phyloP scores from a whole-genome alignment of 2,888 invertebrate genomes.

The Drosophila sordidula region DNA sequence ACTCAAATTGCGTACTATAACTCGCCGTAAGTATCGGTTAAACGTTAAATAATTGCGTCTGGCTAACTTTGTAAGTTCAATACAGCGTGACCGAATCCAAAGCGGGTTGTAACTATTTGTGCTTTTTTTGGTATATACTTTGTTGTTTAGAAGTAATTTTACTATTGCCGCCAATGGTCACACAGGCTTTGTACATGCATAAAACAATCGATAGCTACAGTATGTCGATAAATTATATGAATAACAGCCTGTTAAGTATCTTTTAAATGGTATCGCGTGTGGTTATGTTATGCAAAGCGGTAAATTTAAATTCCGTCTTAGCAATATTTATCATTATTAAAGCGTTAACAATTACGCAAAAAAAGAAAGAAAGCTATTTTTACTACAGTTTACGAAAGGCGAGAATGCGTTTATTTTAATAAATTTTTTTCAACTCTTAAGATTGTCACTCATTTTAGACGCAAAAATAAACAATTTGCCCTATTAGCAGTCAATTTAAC shows the following conservation, averaged over 20 bases:
- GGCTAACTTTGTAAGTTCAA: slow-evolving; percentile 52
- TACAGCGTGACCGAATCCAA: slow-evolving; percentile 51
- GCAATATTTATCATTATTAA: no score
- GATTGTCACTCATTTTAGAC: no score
- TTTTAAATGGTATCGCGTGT: background rate
- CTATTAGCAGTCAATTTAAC: no score
- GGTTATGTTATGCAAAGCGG: background rate
- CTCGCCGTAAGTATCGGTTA: slow-evolving; percentile 24
- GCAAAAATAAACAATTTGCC: no score
- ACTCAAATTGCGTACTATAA: slow-evolving; percentile 51
- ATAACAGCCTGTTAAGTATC: slow-evolving; percentile 11
- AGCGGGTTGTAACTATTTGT: slow-evolving; percentile 9
- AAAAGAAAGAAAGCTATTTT: no score
- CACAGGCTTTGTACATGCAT: slow-evolving; percentile 3
- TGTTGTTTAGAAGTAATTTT: background rate
- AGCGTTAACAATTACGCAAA: no score
- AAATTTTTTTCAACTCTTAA: no score
- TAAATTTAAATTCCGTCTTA: background rate
- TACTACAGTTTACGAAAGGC: no score
- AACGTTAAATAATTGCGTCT: slow-evolving; percentile 61
- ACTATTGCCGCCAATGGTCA: slow-evolving; percentile 19
- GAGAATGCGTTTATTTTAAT: no score
- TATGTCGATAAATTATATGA: background rate
- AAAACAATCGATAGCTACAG: slow-evolving; percentile 6
- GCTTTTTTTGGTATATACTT: slow-evolving; percentile 40